Base-by-base conservation (phyloP, 2,797 vertebrate species). In the Agapornis canus region DNA sequence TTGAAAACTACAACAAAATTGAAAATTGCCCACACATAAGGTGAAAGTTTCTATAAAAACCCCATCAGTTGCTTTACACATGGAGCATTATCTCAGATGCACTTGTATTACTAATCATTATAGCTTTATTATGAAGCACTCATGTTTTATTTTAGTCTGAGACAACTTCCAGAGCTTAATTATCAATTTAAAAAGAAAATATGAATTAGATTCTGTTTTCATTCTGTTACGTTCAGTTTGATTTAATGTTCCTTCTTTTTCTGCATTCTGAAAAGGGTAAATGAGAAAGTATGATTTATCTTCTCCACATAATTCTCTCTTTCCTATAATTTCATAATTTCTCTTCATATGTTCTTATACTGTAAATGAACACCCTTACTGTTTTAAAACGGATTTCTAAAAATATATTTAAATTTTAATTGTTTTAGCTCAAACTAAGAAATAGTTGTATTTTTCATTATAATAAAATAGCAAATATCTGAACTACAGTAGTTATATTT, bases 301-400 rank as follows among this genome's bases (percentile, higher is more conserved):
- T 81, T 75, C 71, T 87, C 82, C 87, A 78, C 61, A 83, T 83
- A 82, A 68, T 86, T 92, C 76, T 94, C 71, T 89, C 52, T 68
- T 87, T 10, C 3, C 5, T 68, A 3, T 29, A 52, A 80, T 66
- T 37, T 73, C 20, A 51, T 45, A 0, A 45, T 52, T 80, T 78
- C 3, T 73, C 21, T 12, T 87, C 6, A 1, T 72, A 43, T 40
- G 5, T 17, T 49, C 22, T 8, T 43, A 14, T 29, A 35, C 4
- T 40, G 2, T 43, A 40, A 82, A 31, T 72, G 15, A 52, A 73
- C 12, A 72, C 0, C 43, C 82, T 72, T 60, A 71, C 9, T 75
- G 4, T 60, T 27, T 82, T 23, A 75, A 73, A 91, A 89, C 48
- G 1, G 0, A 11, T 9, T 61, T 35, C 45, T 49, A 39, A 22